A percentile compares a stretch with the other conserved stretches of the same genome.
Conservation (phyloP, 92 coral and sea anemone genomes). For the Palythoa heliodiscus region DNA sequence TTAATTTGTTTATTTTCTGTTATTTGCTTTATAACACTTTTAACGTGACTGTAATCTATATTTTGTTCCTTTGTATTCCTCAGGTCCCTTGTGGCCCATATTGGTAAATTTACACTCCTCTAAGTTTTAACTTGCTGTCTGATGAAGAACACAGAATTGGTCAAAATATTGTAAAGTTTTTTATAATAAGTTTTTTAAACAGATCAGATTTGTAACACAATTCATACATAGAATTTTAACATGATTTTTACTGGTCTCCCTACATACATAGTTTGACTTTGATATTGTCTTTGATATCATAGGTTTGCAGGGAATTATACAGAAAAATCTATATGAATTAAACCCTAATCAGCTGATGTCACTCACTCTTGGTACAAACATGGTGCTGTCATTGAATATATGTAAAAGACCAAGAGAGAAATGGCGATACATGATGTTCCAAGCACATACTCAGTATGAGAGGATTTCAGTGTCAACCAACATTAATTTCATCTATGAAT, state of each 20-base stretch:
- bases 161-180: too few relatives aligned
- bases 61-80: too few relatives aligned
- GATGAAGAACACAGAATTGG: too few relatives aligned
- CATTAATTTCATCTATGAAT: conserved; percentile 44
- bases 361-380: conserved; percentile 10
- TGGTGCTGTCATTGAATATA: conserved; percentile 34
- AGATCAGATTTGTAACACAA: not conserved
- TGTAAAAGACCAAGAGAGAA: conserved; percentile 20
- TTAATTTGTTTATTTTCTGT: too few relatives aligned
- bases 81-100: too few relatives aligned
- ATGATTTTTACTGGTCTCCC: too few relatives aligned
- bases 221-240: too few relatives aligned
- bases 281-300: not conserved
- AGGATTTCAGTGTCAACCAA: conserved; percentile 57
- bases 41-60: too few relatives aligned
- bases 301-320: not conserved
- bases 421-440: conserved; percentile 80
- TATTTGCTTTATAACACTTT: too few relatives aligned
- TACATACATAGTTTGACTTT: not conserved
- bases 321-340: conserved; percentile 20
- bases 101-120: too few relatives aligned
- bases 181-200: too few relatives aligned
- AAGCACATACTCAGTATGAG: conserved; percentile 80
- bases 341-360: conserved; percentile 48
- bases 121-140: too few relatives aligned